A percentile compares a stretch with the other conserved stretches of the same genome.
phyloP scores from a whole-genome alignment of 2,797 vertebrate genomes.

The Scyliorhinus canicula region DNA sequence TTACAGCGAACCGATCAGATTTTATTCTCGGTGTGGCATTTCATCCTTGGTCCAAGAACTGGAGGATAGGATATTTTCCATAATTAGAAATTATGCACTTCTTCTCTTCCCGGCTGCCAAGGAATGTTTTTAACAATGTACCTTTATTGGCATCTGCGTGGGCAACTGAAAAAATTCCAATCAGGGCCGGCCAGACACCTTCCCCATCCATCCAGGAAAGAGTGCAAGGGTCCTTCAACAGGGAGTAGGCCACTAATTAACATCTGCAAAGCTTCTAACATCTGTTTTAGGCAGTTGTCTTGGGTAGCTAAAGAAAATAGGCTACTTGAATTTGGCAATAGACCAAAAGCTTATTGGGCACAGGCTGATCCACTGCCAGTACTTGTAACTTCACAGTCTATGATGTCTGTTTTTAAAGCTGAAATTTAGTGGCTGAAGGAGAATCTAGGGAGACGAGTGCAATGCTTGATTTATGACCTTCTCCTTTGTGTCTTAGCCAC shows the following conservation, averaged over 20 bases:
- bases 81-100: background rate
- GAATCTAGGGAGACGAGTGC: background rate
- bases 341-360: background rate
- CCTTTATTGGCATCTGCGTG: background rate
- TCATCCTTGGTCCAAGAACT: background rate
- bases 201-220: background rate
- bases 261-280: background rate
- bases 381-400: background rate
- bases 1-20: no score
- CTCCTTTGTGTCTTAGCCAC: background rate
- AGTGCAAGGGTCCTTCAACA: background rate
- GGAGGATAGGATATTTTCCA: background rate
- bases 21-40: background rate
- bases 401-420: background rate
- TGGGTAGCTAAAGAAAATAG: background rate
- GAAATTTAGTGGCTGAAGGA: background rate
- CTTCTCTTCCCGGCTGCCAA: background rate
- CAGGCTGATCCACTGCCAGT: background rate
- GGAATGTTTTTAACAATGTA: background rate
- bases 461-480: background rate
- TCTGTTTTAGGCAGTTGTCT: background rate
- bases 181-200: background rate
- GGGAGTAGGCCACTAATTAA: background rate
- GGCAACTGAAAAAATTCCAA: background rate
- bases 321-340: background rate